phyloP scores from a whole-genome alignment of 2,888 invertebrate genomes.

The Oconnorella tubifera region DNA sequence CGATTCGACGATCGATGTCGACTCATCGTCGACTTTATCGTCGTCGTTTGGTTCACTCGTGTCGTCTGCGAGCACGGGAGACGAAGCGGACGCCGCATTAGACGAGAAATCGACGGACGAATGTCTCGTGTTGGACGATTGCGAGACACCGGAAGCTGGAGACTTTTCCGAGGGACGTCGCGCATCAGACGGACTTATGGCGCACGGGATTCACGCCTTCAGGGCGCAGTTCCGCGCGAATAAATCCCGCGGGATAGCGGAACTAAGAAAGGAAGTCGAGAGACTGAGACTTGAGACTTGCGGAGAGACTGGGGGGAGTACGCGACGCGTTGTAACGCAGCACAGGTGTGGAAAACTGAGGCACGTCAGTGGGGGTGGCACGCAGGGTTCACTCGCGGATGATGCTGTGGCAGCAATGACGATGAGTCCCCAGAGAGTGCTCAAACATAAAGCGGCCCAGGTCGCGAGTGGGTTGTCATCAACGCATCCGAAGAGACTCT shows the following conservation, averaged over 20 bases:
- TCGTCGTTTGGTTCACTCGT: constrained; percentile 5
- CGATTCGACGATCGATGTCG: not conserved
- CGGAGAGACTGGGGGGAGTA: constrained; percentile 39
- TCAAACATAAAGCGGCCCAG: too few relatives aligned
- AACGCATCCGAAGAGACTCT: too few relatives aligned
- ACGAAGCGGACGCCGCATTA: not conserved
- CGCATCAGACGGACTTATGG: constrained; percentile 86
- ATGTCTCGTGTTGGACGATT: not conserved
- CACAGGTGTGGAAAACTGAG: constrained; percentile 12
- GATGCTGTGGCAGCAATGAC: not conserved
- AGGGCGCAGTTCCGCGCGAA: constrained; percentile 74
- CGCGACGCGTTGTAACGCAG: constrained; percentile 29
- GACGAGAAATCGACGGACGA: not conserved
- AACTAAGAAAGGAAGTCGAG: constrained; percentile 71
- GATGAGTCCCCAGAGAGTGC: too few relatives aligned
- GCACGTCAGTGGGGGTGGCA: not conserved
- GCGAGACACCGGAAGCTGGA: constrained; percentile 35
- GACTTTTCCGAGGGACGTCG: constrained; percentile 70
- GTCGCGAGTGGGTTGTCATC: too few relatives aligned
- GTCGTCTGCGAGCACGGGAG: not conserved
- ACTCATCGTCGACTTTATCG: constrained; percentile 1
- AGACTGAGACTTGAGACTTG: constrained; percentile 28
- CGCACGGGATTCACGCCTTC: constrained; percentile 65
- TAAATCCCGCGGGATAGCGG: constrained; percentile 76
- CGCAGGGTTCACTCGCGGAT: not conserved